Percentiles rank a stretch among this genome's conserved stretches.
Evolutionary conservation across 1,140 invertebrate genomes (phyloP).

Genomic region (Chlorops oryzae): DNA sequence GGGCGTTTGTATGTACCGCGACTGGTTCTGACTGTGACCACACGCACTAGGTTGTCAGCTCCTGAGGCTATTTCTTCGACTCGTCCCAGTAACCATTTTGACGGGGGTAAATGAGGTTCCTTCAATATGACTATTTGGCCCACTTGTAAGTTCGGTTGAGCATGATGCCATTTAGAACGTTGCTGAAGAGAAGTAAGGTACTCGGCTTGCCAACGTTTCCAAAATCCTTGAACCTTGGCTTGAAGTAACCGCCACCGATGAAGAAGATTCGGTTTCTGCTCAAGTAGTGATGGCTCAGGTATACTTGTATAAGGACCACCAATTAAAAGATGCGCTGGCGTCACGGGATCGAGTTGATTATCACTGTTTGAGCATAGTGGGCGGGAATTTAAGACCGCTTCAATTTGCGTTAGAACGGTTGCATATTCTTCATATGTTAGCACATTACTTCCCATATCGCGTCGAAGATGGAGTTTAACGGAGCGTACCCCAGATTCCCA

Average conservation of each 20-base stretch:
- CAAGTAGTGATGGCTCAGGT: constrained; percentile 11
- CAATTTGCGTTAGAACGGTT: constrained; percentile 30
- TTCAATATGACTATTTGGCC: constrained; percentile 24
- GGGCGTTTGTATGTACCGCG: too few relatives aligned
- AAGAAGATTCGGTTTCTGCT: constrained; percentile 12
- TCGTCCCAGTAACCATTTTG: constrained; percentile 25
- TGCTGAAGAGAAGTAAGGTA: constrained; percentile 15
- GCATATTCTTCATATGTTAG: constrained; percentile 29
- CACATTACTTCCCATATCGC: constrained; percentile 21
- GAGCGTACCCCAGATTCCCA: constrained; percentile 32
- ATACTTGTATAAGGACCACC: constrained; percentile 25
- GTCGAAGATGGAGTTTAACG: constrained; percentile 28
- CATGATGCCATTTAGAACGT: constrained; percentile 23
- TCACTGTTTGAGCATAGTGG: constrained; percentile 29
- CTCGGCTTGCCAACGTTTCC: too few relatives aligned
- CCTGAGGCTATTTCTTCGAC: constrained; percentile 20
- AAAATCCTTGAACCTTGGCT: too few relatives aligned
- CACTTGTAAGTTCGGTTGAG: constrained; percentile 13
- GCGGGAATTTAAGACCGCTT: constrained; percentile 33
- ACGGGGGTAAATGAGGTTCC: constrained; percentile 23
- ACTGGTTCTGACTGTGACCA: constrained; percentile 24
- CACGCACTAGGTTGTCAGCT: constrained; percentile 24
- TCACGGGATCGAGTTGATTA: constrained; percentile 32
- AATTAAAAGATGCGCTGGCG: constrained; percentile 46
- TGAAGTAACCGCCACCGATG: constrained; percentile 24